Conservation (phyloP, 2,888 invertebrate genomes). For the Drosophila borealis region DNA sequence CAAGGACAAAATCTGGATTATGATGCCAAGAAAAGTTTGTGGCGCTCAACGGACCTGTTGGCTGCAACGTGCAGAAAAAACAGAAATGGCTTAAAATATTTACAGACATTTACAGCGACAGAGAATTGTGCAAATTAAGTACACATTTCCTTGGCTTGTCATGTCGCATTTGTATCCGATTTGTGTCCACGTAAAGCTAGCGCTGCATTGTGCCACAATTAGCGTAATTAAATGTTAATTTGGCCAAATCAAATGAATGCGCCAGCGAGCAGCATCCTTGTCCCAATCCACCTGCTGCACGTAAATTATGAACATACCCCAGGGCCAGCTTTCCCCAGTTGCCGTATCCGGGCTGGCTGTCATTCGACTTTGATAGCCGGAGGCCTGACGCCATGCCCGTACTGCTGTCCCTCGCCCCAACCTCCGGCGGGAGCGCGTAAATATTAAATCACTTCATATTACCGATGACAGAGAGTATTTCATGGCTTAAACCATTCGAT, state of each 20-base stretch:
- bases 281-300: constrained; percentile 12
- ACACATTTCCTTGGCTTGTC: neutral
- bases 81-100: constrained; percentile 16
- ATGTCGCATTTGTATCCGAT: constrained; percentile 1
- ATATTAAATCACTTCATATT: constrained; percentile 61
- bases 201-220: constrained; percentile 27
- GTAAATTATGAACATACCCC: constrained; percentile 60
- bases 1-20: constrained; percentile 28
- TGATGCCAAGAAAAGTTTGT: constrained; percentile 19
- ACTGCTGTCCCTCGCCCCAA: too few relatives aligned
- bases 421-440: constrained; percentile 28
- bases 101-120: neutral
- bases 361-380: constrained; percentile 33
- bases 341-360: constrained; percentile 26
- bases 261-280: constrained; percentile 1
- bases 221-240: constrained; percentile 47
- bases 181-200: neutral
- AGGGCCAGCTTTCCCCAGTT: constrained; percentile 9
- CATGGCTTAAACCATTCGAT: constrained; percentile 23
- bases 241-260: constrained; percentile 36
- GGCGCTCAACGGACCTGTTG: constrained; percentile 18
- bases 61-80: neutral
- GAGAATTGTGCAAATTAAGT: neutral
- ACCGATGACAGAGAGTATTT: constrained; percentile 44
- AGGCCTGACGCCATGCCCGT: constrained; percentile 35